phyloP scores from a whole-genome alignment of 2,113 vertebrate genomes.

The Panthera tigris region DNA sequence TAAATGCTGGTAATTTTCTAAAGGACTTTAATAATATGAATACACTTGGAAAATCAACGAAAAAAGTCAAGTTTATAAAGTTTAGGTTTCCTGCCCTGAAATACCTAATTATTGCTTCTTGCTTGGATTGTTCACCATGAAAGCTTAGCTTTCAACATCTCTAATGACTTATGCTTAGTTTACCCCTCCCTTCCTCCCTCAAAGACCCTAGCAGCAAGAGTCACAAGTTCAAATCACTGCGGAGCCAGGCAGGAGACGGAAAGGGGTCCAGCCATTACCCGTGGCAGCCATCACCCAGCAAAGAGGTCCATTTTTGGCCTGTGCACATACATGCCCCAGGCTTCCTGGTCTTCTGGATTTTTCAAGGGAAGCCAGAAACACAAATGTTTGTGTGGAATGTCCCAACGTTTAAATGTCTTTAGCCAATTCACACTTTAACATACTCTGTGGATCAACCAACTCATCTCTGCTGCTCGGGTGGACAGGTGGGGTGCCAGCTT shows the following conservation, averaged over 20 bases:
- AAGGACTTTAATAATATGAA: background rate
- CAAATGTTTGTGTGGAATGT: background rate
- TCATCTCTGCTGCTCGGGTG: background rate
- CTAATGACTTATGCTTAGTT: background rate
- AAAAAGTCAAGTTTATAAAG: background rate
- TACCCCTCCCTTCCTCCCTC: background rate
- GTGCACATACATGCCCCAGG: background rate
- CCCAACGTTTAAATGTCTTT: background rate
- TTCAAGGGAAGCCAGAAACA: background rate
- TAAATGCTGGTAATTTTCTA: background rate
- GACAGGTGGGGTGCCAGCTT: background rate
- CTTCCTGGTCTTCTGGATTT: background rate
- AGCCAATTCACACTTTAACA: background rate
- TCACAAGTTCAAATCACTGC: background rate
- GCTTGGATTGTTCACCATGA: background rate
- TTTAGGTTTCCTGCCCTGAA: no score
- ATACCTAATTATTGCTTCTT: background rate
- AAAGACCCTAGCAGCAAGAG: background rate
- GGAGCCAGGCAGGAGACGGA: fast-evolving
- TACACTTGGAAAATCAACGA: background rate
- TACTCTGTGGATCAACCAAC: background rate
- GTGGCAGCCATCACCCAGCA: background rate
- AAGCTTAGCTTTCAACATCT: background rate
- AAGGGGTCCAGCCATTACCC: background rate
- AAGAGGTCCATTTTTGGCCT: background rate